Evolutionary conservation across 2,113 vertebrate species (phyloP).

Genomic region (Neoarius graeffei): DNA sequence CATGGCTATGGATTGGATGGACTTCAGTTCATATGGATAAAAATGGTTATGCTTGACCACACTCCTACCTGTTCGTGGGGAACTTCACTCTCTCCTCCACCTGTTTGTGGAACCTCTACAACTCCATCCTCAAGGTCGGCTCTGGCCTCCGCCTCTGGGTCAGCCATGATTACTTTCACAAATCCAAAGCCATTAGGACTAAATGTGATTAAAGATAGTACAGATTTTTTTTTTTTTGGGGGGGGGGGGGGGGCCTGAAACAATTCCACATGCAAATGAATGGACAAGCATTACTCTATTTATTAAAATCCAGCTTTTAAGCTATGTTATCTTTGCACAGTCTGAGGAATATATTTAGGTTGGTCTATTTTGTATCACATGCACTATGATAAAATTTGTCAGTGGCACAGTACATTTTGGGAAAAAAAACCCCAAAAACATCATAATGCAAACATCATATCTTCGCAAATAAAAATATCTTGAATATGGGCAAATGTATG

Average conservation of each 20-base stretch:
- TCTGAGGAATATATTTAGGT: neutral
- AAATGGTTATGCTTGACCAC: neutral
- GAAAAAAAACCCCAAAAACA: neutral
- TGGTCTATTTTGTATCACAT: neutral
- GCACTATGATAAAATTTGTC: neutral
- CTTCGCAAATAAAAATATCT: neutral
- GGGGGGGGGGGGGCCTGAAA: neutral
- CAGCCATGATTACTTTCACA: conserved; percentile 43
- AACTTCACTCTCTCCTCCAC: conserved; percentile 15
- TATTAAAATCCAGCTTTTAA: neutral
- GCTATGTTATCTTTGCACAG: neutral
- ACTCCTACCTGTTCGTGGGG: conserved; percentile 6
- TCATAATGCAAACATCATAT: neutral
- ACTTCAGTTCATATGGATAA: neutral
- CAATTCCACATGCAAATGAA: neutral
- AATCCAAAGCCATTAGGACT: conserved; percentile 46
- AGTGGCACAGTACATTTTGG: neutral
- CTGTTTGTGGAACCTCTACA: conserved; percentile 22
- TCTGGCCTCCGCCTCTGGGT: conserved; percentile 37
- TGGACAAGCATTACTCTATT: neutral
- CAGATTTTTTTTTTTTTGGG: neutral
- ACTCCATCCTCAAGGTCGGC: conserved; percentile 1
- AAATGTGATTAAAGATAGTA: neutral
- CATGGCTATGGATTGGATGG: neutral
- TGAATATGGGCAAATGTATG: neutral